A percentile compares a stretch with the other conserved stretches of the same genome.
phyloP scores from a whole-genome alignment of 64 coral and sea anemone genomes.

The Anthopleura sola region DNA sequence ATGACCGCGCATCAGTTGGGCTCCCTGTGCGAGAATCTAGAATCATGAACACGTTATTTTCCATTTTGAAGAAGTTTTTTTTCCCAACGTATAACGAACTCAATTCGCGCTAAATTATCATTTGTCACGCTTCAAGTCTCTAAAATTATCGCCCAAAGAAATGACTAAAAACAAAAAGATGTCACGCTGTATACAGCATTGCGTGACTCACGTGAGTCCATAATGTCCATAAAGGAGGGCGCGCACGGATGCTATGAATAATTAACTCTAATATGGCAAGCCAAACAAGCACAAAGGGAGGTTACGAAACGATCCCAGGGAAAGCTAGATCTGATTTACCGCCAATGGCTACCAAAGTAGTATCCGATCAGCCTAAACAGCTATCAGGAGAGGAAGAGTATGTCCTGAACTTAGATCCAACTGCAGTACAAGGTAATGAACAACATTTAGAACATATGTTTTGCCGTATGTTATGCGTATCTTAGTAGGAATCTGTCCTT shows the following conservation, averaged over 20 bases:
- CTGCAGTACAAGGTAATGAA: conserved; percentile 28
- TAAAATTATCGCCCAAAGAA: not conserved
- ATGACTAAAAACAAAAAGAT: not conserved
- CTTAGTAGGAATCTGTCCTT: not conserved
- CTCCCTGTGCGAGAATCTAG: not conserved
- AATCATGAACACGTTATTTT: too few species aligned
- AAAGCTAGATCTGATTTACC: conserved; percentile 8
- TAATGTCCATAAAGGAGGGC: not conserved
- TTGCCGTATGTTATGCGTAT: not conserved
- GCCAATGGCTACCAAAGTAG: conserved; percentile 5
- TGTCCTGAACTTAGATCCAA: conserved; percentile 55
- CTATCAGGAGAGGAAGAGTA: conserved; percentile 50
- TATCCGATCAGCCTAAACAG: conserved; percentile 27
- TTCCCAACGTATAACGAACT: too few species aligned
- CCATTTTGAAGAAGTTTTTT: too few species aligned
- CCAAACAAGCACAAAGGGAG: not conserved
- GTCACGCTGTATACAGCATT: not conserved
- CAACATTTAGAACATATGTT: not conserved
- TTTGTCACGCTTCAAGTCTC: not conserved
- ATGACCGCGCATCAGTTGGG: not conserved
- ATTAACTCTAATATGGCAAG: conserved; percentile 23
- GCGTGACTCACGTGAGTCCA: not conserved
- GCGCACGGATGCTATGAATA: not conserved
- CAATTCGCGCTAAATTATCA: not conserved
- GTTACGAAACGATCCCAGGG: conserved; percentile 55